Percentiles rank a stretch among this genome's conserved stretches.
Evolutionary conservation across 2,888 invertebrate species (phyloP).

Genomic region (Ceraclea dissimilis): DNA sequence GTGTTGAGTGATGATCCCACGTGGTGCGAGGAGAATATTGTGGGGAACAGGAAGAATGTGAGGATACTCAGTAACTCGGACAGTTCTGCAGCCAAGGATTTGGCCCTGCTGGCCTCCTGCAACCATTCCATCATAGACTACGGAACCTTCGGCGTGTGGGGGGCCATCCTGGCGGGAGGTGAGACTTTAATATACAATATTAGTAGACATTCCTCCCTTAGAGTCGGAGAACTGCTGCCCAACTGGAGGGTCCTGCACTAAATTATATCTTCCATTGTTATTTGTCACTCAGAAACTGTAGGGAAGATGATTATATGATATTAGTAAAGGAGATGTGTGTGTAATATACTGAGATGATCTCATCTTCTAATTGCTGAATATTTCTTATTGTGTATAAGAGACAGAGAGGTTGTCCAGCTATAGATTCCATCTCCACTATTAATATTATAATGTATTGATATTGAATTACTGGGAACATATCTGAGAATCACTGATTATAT

Average conservation of each 20-base stretch:
- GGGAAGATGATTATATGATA: neutral
- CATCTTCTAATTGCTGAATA: too few relatives aligned
- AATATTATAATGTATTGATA: too few relatives aligned
- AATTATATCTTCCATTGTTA: neutral
- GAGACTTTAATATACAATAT: constrained; percentile 42
- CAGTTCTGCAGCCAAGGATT: constrained; percentile 39
- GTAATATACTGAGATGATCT: too few relatives aligned
- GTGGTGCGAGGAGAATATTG: constrained; percentile 39
- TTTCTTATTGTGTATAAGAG: too few relatives aligned
- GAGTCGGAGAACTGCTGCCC: constrained; percentile 37
- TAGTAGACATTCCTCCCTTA: constrained; percentile 35
- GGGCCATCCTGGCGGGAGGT: constrained; percentile 43
- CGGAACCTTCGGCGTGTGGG: constrained; percentile 46
- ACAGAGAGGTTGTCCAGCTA: too few relatives aligned
- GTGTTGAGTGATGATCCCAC: constrained; percentile 43
- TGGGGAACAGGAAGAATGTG: constrained; percentile 32
- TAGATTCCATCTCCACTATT: too few relatives aligned
- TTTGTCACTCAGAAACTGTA: neutral
- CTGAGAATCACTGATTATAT: too few relatives aligned
- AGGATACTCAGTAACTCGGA: constrained; percentile 34
- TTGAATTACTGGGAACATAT: too few relatives aligned
- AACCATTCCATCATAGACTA: constrained; percentile 48
- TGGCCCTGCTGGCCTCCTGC: constrained; percentile 43
- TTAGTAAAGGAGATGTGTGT: too few relatives aligned
- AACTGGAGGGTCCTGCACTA: constrained; percentile 35